These are phyloP conservation scores for Hydraecia micacea DNA, from an alignment of 2,888 invertebrate genomes.

Conservation along the genomic window DNA sequence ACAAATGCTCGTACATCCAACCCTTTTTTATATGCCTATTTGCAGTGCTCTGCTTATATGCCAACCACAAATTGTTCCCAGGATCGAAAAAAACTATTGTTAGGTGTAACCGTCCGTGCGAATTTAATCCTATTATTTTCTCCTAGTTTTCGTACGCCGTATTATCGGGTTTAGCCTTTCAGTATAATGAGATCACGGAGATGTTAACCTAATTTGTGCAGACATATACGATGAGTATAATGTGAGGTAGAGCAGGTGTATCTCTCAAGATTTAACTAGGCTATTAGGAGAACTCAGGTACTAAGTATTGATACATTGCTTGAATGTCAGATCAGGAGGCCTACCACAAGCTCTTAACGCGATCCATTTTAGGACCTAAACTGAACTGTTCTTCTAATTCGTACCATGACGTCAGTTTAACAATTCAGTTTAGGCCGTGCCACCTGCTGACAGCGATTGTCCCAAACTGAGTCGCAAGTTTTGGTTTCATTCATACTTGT, in stretches of 20 bases:
- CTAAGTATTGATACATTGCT: background rate
- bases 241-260: conserved; percentile 11
- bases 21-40: conserved; percentile 11
- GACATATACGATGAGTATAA: conserved; percentile 3
- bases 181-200: conserved; percentile 46
- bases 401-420: no score
- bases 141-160: conserved; percentile 23
- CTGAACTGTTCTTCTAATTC: no score
- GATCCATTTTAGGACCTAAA: no score
- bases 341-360: no score
- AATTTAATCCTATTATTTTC: conserved; percentile 47
- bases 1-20: background rate
- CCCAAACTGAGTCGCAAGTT: no score
- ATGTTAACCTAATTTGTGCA: conserved; percentile 34
- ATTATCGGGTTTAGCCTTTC: conserved; percentile 31
- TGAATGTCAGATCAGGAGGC: conserved; percentile 2
- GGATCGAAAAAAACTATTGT: conserved; percentile 14
- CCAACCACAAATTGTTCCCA: background rate
- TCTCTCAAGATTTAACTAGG: conserved; percentile 9
- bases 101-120: conserved; percentile 15
- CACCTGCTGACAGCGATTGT: no score
- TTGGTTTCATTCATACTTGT: no score
- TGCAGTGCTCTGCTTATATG: background rate
- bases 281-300: background rate
- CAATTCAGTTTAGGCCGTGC: no score